Percentiles rank a stretch among this genome's conserved stretches.
These are phyloP conservation scores for Austrolebias charrua DNA, from an alignment of 2,797 vertebrate genomes.

Conservation along the genomic window DNA sequence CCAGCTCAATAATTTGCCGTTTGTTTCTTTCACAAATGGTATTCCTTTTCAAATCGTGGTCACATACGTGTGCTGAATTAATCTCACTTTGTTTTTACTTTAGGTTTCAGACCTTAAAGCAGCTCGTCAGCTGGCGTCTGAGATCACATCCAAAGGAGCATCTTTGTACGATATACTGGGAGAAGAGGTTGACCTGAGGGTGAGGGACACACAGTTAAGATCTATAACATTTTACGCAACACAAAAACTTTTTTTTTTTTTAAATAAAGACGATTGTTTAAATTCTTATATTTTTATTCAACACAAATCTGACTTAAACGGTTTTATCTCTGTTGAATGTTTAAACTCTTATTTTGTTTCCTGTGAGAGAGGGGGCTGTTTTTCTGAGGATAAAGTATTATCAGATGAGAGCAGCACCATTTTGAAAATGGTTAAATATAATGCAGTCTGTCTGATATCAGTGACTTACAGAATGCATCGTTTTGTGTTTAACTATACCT, in stretches of 20 bases:
- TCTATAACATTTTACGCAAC: neutral
- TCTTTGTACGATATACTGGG: constrained; percentile 90
- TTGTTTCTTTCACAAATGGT: neutral
- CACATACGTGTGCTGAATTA: neutral
- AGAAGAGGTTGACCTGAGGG: constrained; percentile 90
- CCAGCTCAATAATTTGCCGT: neutral
- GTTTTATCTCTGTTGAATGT: too few species aligned
- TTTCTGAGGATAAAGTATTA: neutral
- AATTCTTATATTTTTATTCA: neutral
- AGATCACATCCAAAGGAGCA: constrained; percentile 92
- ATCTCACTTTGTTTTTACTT: constrained; percentile 29
- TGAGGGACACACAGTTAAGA: constrained; percentile 64
- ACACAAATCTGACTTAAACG: neutral
- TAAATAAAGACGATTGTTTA: neutral
- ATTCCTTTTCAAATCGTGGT: neutral
- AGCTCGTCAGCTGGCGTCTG: constrained; percentile 91
- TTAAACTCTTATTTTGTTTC: neutral
- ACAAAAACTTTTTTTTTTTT: neutral
- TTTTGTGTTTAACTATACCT: constrained; percentile 14
- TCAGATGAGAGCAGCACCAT: neutral
- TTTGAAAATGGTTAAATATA: neutral
- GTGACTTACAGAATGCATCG: constrained; percentile 1
- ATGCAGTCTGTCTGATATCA: neutral
- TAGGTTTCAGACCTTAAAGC: constrained; percentile 92
- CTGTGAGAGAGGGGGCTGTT: neutral